Percentiles rank a stretch among this genome's conserved stretches.
Evolutionary conservation across 1,140 invertebrate genomes (phyloP).

Genomic region (Metopolophium dirhodum): DNA sequence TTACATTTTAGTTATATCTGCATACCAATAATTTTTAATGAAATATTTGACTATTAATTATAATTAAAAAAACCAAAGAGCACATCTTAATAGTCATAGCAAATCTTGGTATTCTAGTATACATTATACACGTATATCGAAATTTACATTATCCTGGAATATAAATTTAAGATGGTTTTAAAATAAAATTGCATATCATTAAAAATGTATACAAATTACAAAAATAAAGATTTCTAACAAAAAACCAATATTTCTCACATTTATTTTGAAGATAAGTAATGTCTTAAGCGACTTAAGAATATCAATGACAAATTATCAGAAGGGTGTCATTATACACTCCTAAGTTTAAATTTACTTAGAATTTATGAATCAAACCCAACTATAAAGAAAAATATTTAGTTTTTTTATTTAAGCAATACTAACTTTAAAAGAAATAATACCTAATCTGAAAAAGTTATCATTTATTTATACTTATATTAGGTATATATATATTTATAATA

Average conservation of each 20-base stretch:
- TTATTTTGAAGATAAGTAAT: background rate
- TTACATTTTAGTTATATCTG: background rate
- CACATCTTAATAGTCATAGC: background rate
- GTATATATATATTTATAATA: background rate
- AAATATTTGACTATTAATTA: background rate
- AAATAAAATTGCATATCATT: background rate
- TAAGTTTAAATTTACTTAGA: background rate
- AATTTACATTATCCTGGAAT: background rate
- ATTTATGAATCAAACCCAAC: background rate
- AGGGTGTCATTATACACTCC: background rate
- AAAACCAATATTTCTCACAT: background rate
- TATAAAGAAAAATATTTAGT: background rate
- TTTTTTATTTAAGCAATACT: background rate
- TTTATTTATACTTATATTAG: background rate
- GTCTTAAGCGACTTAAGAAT: background rate
- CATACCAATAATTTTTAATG: background rate
- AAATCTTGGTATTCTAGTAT: background rate
- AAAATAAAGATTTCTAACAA: background rate
- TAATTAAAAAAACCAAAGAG: background rate
- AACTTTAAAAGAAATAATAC: background rate
- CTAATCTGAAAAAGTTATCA: background rate
- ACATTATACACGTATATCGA: background rate
- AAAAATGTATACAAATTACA: background rate
- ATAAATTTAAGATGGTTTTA: background rate
- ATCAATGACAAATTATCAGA: background rate